Base-by-base conservation (phyloP, 2,113 vertebrate genomes). In the Campylomormyrus numenius region DNA sequence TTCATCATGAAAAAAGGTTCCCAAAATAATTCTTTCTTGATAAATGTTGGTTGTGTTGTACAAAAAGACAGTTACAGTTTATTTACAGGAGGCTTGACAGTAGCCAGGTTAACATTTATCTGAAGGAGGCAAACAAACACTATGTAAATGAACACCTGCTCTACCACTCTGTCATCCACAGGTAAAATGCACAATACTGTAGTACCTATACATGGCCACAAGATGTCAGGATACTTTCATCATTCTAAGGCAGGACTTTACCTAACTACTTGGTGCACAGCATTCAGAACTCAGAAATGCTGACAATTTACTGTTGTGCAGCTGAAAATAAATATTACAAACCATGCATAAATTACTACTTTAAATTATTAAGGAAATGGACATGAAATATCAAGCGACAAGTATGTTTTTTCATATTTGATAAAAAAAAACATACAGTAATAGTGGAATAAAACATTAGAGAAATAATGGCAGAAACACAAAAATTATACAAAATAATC, bases 171-270 rank as follows among this genome's bases (percentile, higher is more conserved):
- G 48, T 56, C 13, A 35, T 35, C 35, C 45, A 58, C 9, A 90
- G n/a, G 46, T 84, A 77, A 89, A 89, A 53, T 83, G 11, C 1
- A 89, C 21, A 8, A 89, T 10, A 46, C 1, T 70, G 89, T 58
- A 87, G 58, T 90, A 58, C 35, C 50, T 24, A 31, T n/a, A 46
- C 0, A 48, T 31, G 58, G 39, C 89, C 89, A 89, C 89, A 56
- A 85, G 89, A 85, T 89, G 89, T 89, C 89, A 89, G 89, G 53
- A 84, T 89, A 42, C n/a, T n/a, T 85, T 89, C 80, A 85, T 27
- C 11, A 31, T 58, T 35, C 50, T n/a, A 53, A 15, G 31, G 8
- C 31, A 50, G 45, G 17, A 39, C 9, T 42, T 35, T 35, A 48
- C 19, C 83, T 85, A 24, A 85, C 46, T n/a, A 85, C 42, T 45